Base-by-base conservation (phyloP, 2,888 invertebrate genomes). In the Spodoptera exigua region DNA sequence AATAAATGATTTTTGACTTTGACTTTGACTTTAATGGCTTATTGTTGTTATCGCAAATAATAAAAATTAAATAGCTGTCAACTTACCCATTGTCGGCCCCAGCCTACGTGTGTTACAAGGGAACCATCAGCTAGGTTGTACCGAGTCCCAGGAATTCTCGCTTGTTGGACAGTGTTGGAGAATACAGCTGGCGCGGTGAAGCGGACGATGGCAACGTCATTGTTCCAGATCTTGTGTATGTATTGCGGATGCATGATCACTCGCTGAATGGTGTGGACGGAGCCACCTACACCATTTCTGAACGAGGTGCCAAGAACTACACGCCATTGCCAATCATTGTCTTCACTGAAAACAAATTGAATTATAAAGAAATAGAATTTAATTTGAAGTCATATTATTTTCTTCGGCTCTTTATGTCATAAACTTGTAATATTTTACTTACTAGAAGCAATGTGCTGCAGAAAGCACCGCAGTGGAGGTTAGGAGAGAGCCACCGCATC, bases 391-490 rank as follows among this genome's bases (percentile, higher is more conserved):
- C 35, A 39, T 9, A 10, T n/a, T n/a, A n/a, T n/a, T n/a, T n/a
- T n/a, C n/a, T n/a, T n/a, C n/a, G n/a, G n/a, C n/a, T n/a, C n/a
- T n/a, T n/a, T n/a, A n/a, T n/a, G n/a, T n/a, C n/a, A n/a, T n/a
- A 27, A 9, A 27, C 0, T 1, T 27, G 9, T 5, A 5, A 12
- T n/a, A n/a, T 11, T 18, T 10, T 39, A 83, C 86, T 78, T 78
- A 89, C 89, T 48, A 13, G 63, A 68, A 86, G 64, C 89, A 89
- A 55, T 88, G 87, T 51, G 87, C 85, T 54, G 89, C 89, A 2
- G 90, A 85, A 2, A 89, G 55, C 0, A 89, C 68, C 1, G 70
- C 10, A 2, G 3, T 70, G 7, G 51, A 7, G 11, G 82, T 88
- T 35, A 90, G 61, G 2, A 89, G 62, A 3, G 87, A 74, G 1